Evolutionary conservation across 2,888 invertebrate genomes (phyloP).

Genomic region (Drosophila greeni): DNA sequence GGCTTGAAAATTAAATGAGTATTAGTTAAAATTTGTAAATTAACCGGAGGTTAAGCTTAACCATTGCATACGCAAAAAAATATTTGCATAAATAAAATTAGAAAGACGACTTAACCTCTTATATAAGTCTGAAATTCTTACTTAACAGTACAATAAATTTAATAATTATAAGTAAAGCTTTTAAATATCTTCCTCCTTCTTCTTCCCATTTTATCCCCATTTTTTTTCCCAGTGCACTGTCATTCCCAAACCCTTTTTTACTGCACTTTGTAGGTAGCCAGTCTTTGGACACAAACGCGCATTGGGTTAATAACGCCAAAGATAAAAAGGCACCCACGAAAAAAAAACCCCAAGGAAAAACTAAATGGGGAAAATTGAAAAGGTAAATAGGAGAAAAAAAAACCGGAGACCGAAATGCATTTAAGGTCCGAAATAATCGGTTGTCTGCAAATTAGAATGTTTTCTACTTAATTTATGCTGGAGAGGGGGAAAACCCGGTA

Average conservation of each 20-base stretch:
- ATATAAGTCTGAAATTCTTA: no score
- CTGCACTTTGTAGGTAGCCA: conserved; percentile 56
- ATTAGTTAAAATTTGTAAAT: no score
- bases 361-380: conserved; percentile 10
- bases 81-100: no score
- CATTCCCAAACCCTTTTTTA: conserved; percentile 16
- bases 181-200: no score
- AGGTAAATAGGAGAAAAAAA: conserved; percentile 1
- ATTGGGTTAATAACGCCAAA: conserved; percentile 63
- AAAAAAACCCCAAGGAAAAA: background rate
- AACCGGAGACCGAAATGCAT: conserved; percentile 21
- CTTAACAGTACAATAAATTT: no score
- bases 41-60: no score
- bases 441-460: conserved; percentile 65
- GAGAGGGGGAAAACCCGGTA: conserved; percentile 9
- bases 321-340: conserved; percentile 24
- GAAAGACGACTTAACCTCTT: no score
- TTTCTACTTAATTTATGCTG: conserved; percentile 62
- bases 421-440: conserved; percentile 32
- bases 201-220: background rate
- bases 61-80: no score
- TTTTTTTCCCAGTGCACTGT: conserved; percentile 10
- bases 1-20: no score
- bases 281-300: conserved; percentile 55
- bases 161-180: no score